These are phyloP conservation scores for Petromus typicus DNA, from an alignment of 2,113 vertebrate genomes.

Conservation along the genomic window DNA sequence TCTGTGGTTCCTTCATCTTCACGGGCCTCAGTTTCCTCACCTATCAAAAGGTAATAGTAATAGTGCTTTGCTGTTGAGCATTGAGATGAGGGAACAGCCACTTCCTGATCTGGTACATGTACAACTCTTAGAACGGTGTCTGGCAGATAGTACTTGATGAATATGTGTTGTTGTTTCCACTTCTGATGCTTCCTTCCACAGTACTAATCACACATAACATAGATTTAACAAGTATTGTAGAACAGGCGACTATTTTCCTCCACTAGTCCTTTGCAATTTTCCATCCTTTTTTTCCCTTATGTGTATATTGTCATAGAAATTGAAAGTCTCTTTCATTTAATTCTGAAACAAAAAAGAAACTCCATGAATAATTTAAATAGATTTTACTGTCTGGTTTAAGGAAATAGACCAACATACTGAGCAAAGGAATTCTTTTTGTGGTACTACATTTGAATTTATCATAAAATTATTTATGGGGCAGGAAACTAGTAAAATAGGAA, in stretches of 20 bases:
- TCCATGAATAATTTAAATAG: background rate
- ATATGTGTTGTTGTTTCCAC: background rate
- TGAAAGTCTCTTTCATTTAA: conserved; percentile 9
- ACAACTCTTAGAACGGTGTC: background rate
- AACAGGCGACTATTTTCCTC: background rate
- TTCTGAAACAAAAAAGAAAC: conserved; percentile 26
- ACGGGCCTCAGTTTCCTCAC: background rate
- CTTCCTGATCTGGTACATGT: background rate
- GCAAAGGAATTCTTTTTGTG: conserved; percentile 31
- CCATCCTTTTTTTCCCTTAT: background rate
- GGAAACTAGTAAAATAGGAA: background rate
- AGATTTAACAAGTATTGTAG: background rate
- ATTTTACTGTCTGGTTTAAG: background rate
- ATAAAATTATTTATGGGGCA: conserved; percentile 56
- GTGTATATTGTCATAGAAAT: conserved; percentile 1
- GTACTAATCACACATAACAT: background rate
- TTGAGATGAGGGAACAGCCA: background rate
- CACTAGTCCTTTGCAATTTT: background rate
- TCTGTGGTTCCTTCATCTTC: background rate
- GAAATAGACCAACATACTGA: background rate
- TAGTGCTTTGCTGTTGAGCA: background rate
- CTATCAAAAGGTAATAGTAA: background rate
- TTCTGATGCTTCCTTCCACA: background rate
- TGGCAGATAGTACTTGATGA: too few species aligned
- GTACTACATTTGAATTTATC: conserved; percentile 60